phyloP scores from a whole-genome alignment of 2,888 invertebrate genomes.

The Callosobruchus maculatus region DNA sequence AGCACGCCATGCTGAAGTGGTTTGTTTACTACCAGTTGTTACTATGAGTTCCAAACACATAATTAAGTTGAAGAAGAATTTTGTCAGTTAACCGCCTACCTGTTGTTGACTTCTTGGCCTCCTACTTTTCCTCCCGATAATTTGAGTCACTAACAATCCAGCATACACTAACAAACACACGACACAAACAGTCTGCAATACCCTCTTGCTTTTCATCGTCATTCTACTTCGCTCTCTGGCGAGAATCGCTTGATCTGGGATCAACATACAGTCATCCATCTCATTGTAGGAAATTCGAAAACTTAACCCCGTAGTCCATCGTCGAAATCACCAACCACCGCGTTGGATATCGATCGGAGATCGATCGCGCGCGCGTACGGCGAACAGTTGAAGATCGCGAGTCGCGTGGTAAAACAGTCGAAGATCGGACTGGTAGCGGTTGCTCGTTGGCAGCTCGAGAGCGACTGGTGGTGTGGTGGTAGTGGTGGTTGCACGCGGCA shows the following conservation, averaged over 20 bases:
- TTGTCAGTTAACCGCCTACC: background rate
- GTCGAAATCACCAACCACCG: background rate
- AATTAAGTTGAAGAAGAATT: too few species aligned
- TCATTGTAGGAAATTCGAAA: background rate
- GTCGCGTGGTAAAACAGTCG: background rate
- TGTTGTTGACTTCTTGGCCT: background rate
- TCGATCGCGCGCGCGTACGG: background rate
- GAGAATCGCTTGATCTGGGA: background rate
- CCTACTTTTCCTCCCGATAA: background rate
- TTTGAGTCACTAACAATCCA: background rate
- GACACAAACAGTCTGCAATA: background rate
- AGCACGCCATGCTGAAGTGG: too few species aligned
- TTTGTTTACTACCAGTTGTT: too few species aligned
- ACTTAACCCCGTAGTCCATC: background rate
- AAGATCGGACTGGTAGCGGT: background rate
- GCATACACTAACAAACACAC: background rate
- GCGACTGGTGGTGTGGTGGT: background rate
- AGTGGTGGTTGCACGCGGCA: too few species aligned
- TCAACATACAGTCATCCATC: background rate
- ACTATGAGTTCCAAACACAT: too few species aligned
- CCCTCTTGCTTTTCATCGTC: background rate
- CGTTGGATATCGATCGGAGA: background rate
- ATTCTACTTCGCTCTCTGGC: background rate
- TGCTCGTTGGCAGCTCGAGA: background rate
- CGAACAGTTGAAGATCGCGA: background rate